Base-by-base conservation (phyloP, 2,113 vertebrate species). In the Hydrolagus affinis region DNA sequence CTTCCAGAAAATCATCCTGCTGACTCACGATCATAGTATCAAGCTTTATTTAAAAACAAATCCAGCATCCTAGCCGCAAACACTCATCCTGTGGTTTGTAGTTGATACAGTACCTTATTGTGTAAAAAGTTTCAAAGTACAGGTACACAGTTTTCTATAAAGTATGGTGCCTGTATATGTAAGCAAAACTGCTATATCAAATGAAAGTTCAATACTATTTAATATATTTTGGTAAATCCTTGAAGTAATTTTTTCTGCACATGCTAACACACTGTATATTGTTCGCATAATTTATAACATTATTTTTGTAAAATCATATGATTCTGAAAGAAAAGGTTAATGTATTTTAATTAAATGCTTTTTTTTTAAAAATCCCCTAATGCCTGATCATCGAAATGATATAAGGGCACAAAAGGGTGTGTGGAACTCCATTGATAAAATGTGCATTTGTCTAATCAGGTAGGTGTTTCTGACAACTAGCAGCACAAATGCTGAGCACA, bases 401-500 rank as follows among this genome's bases (percentile, higher is more conserved):
- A 75, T 75, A 44, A 75, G 30, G 17, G 30, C 19, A 75, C 56
- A 15, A 8, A 75, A 7, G 17, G 32, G 9, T 56, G 21, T 30
- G 30, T 21, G 32, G 56, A 74, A 56, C 32, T 44, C 44, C 6
- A 6, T 44, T 44, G 44, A 44, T 44, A 44, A 44, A 44, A 44
- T 44, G 44, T 56, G 73, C 73, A 56, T 75, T 75, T 75, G 17
- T 75, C 17, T 19, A 56, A 75, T 21, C 17, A 56, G 30, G 72
- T 74, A 74, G 72, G 73, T 75, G 73, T 75, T 75, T 75, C 73
- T 75, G 32, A 75, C 73, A 75, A 44, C 73, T 44, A 44, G 44
- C 56, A 75, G 8, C 9, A 75, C 73, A 75, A 75, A n/a, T 21
- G 56, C 17, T 56, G 73, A 56, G 17, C 21, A 21, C 73, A 75